Evolutionary conservation across 2,888 invertebrate species (phyloP).

Genomic region (Penaeus monodon): DNA sequence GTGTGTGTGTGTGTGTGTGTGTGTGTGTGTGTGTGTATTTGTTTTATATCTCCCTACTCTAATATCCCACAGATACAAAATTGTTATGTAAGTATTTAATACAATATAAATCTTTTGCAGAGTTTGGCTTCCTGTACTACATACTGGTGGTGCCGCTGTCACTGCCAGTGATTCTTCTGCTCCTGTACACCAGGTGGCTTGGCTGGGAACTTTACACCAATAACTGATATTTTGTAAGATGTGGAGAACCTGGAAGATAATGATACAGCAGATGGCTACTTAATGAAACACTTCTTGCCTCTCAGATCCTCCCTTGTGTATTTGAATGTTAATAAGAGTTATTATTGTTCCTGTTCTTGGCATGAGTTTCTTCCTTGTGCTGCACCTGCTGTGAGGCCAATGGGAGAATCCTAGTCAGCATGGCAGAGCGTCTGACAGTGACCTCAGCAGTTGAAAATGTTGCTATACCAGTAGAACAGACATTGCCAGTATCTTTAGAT

Average conservation of each 20-base stretch:
- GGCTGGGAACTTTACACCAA: constrained; percentile 59
- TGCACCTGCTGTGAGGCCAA: too few relatives aligned
- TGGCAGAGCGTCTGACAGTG: constrained; percentile 11
- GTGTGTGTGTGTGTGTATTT: too few relatives aligned
- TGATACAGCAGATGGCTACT: background rate
- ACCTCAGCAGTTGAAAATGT: constrained; percentile 2
- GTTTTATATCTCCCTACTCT: too few relatives aligned
- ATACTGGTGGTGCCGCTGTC: constrained; percentile 50
- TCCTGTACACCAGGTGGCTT: constrained; percentile 56
- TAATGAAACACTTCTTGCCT: too few relatives aligned
- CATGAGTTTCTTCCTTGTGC: too few relatives aligned
- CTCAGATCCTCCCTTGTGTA: too few relatives aligned
- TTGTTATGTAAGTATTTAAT: too few relatives aligned
- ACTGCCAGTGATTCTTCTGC: constrained; percentile 44
- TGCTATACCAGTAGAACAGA: background rate
- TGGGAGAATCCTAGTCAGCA: background rate
- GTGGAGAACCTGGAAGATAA: background rate
- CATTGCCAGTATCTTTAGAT: constrained; percentile 3
- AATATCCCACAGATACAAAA: too few relatives aligned
- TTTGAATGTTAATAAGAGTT: too few relatives aligned
- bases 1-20: too few relatives aligned
- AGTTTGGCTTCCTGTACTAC: constrained; percentile 47
- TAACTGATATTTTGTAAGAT: constrained; percentile 27
- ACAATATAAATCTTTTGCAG: background rate
- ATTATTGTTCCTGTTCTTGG: too few relatives aligned